Percentiles rank a stretch among this genome's conserved stretches.
phyloP scores from a whole-genome alignment of 1,140 invertebrate species.

The Rhizoglyphus robini region DNA sequence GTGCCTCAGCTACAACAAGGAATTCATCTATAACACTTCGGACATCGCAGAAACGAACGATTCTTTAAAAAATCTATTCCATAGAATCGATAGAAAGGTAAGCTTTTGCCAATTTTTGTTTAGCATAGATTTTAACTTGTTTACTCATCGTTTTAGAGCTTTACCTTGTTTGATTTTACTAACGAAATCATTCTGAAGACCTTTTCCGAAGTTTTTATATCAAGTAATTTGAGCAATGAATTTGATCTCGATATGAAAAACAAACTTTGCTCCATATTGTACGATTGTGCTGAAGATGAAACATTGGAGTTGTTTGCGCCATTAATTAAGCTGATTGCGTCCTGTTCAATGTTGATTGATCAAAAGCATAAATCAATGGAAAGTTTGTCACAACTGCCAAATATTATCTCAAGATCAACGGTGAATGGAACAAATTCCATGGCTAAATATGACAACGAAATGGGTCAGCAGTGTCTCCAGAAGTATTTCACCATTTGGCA shows the following conservation, averaged over 20 bases:
- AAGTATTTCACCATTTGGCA: slow-evolving; percentile 5
- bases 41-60: slow-evolving; percentile 60
- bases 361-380: too few relatives aligned
- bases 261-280: slow-evolving; percentile 55
- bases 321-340: slow-evolving; percentile 22
- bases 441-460: neutral
- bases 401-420: too few relatives aligned
- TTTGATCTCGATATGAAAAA: slow-evolving; percentile 39
- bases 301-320: slow-evolving; percentile 61
- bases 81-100: neutral
- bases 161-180: slow-evolving; percentile 37
- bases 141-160: slow-evolving; percentile 35
- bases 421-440: neutral
- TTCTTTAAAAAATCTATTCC: slow-evolving; percentile 41
- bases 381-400: too few relatives aligned
- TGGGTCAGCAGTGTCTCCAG: neutral
- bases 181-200: slow-evolving; percentile 41
- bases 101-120: slow-evolving; percentile 22
- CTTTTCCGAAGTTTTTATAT: slow-evolving; percentile 47
- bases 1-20: slow-evolving; percentile 69
- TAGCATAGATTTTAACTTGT: slow-evolving; percentile 18
- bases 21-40: slow-evolving; percentile 50
- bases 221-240: neutral
- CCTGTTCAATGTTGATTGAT: neutral
- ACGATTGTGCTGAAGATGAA: slow-evolving; percentile 72